Evolutionary conservation across 2,888 invertebrate genomes (phyloP).

Genomic region (Spatulosminthurus flaviceps): DNA sequence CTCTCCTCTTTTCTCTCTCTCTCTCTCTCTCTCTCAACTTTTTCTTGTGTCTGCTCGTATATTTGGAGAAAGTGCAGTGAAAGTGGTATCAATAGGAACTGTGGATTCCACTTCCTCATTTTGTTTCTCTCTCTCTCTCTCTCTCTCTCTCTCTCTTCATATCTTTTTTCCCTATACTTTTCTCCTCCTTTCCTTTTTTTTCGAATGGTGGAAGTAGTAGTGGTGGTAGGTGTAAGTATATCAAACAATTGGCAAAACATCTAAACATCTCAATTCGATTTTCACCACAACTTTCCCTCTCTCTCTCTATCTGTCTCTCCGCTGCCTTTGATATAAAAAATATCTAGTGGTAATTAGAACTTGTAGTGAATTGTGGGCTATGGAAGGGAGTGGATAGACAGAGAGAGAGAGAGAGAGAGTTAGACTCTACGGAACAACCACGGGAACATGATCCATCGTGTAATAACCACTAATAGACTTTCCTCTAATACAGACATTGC

Average conservation of each 20-base stretch:
- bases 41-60: background rate
- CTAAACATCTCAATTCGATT: background rate
- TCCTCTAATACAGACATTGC: conserved; percentile 11
- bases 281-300: background rate
- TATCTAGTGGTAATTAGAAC: no score
- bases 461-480: conserved; percentile 22
- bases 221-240: no score
- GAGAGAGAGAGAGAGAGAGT: background rate
- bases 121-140: background rate
- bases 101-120: conserved; percentile 22
- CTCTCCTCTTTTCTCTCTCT: background rate
- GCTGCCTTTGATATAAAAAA: no score
- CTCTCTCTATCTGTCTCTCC: no score
- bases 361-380: no score
- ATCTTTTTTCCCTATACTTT: background rate
- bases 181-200: background rate
- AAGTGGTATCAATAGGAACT: background rate
- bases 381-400: background rate
- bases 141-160: no score
- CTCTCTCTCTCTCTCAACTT: background rate
- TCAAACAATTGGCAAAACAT: no score
- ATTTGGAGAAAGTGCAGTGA: background rate
- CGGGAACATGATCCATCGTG: conserved; percentile 24
- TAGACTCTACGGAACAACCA: background rate
- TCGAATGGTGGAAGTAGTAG: background rate